phyloP scores from a whole-genome alignment of 1,140 invertebrate species.

The Ceratina calcarata region DNA sequence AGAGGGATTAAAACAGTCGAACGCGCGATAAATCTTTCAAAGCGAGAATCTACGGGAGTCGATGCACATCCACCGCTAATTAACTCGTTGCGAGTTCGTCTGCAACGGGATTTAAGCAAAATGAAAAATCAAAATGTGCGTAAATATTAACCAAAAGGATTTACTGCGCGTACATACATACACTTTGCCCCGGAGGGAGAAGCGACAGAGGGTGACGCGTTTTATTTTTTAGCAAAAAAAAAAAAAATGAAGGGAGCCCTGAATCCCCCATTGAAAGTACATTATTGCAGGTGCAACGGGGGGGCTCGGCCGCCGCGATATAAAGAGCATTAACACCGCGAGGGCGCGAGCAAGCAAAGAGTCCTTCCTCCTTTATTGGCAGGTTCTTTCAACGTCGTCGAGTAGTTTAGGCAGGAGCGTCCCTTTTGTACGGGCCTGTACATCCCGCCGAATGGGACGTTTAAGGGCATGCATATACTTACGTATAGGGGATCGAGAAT shows the following conservation, averaged over 20 bases:
- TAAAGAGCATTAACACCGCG: slow-evolving; percentile 26
- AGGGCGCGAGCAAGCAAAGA: slow-evolving; percentile 39
- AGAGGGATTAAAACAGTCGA: background rate
- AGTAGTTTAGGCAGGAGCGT: slow-evolving; percentile 15
- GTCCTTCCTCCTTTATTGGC: slow-evolving; percentile 32
- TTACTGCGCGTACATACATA: background rate
- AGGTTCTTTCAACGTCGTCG: slow-evolving; percentile 37
- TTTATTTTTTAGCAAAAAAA: background rate
- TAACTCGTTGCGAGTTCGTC: slow-evolving; percentile 11
- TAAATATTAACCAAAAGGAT: slow-evolving; percentile 38
- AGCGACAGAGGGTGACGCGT: background rate
- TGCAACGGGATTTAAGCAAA: background rate
- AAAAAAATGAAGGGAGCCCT: background rate
- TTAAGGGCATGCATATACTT: slow-evolving; percentile 31
- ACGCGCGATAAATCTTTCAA: slow-evolving; percentile 25
- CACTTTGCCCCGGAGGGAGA: background rate
- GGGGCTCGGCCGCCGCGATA: background rate
- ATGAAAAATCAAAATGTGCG: slow-evolving; percentile 3
- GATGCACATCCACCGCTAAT: slow-evolving; percentile 31
- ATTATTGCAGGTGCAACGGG: slow-evolving; percentile 48
- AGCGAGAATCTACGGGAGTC: background rate
- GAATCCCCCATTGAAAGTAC: slow-evolving; percentile 21
- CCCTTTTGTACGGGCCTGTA: slow-evolving; percentile 53
- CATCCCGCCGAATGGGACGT: slow-evolving; percentile 44
- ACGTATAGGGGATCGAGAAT: slow-evolving; percentile 42